Evolutionary conservation across 2,797 vertebrate species (phyloP), one percentile per base, ranked within the genome.

Genomic region (Telmatherina bonti): DNA sequence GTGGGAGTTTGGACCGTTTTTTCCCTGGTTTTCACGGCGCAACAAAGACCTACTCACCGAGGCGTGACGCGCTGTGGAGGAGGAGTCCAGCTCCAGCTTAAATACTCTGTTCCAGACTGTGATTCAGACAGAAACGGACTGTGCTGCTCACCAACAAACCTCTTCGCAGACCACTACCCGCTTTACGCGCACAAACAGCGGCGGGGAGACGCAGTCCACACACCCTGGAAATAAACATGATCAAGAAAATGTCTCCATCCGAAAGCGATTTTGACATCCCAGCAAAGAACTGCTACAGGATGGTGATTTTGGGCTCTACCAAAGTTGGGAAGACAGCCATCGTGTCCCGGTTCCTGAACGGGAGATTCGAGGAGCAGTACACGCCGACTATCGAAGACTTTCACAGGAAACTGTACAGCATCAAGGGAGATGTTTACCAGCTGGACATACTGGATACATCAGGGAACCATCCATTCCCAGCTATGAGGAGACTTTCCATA

Each of bases 331-430:
- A 99, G 91, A 98, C 96, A 0, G 96, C 98, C 87, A 98, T 99
- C 88, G 96, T 99, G 47, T 98, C 97, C 0, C 96, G 97, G 64
- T 99, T 99, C 88, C 94, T 99, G 82, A 97, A 94, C 41, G 97
- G 96, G 56, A 95, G 94, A 84, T 99, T 98, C 74, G 97, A 99
- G 18, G 97, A 99, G 78, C 93, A 98, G 76, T 99, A 99, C 94
- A 99, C 97, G 0, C 97, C 97, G 72, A 99, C 98, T 77, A 98
- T 99, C 61, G 97, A 99, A 91, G 97, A 99, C 92, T 99, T 99
- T 89, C 98, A 99, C 93, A 95, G 97, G 92, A 99, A 99, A 93
- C 93, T 99, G 86, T 99, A 99, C 94, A 97, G 95, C 92, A 99
- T 99, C 92, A 95, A 96, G 0, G 97, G 97, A 2, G 96, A 97